phyloP scores from a whole-genome alignment of 2,888 invertebrate genomes.

The Limnephilus rhombicus region DNA sequence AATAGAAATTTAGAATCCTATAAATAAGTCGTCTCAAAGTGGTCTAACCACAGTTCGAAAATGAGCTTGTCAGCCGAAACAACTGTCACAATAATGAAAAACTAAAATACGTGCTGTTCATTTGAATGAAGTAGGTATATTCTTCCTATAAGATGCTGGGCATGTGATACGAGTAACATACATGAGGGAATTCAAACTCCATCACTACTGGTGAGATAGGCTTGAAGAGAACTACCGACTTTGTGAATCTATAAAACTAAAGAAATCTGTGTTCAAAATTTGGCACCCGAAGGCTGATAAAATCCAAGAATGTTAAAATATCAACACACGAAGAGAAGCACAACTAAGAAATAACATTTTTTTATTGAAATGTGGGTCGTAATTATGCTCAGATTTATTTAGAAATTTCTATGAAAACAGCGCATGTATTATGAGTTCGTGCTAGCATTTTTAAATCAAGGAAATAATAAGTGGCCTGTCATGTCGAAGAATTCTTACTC shows the following conservation, averaged over 20 bases:
- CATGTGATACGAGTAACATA: neutral
- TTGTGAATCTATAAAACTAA: neutral
- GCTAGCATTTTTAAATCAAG: conserved; percentile 39
- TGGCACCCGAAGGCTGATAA: neutral
- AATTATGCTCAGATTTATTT: neutral
- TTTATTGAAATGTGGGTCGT: neutral
- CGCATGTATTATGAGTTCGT: conserved; percentile 11
- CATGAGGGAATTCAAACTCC: neutral
- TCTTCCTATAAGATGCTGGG: too few species aligned
- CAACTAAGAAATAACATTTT: neutral
- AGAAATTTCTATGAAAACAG: neutral
- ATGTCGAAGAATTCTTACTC: neutral
- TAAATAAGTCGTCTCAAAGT: too few species aligned
- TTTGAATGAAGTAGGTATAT: too few species aligned
- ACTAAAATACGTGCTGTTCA: too few species aligned
- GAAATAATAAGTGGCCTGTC: conserved; percentile 7
- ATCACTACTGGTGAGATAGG: neutral
- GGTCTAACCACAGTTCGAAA: too few species aligned
- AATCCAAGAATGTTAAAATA: neutral
- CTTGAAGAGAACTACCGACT: neutral
- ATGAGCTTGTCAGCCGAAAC: too few species aligned
- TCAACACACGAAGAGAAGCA: neutral
- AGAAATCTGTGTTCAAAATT: neutral
- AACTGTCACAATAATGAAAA: too few species aligned
- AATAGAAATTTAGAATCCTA: too few species aligned